Percentiles rank a stretch among this genome's conserved stretches.
Evolutionary conservation across 1,140 invertebrate genomes (phyloP).

Genomic region (Elymnias hypermnestra): DNA sequence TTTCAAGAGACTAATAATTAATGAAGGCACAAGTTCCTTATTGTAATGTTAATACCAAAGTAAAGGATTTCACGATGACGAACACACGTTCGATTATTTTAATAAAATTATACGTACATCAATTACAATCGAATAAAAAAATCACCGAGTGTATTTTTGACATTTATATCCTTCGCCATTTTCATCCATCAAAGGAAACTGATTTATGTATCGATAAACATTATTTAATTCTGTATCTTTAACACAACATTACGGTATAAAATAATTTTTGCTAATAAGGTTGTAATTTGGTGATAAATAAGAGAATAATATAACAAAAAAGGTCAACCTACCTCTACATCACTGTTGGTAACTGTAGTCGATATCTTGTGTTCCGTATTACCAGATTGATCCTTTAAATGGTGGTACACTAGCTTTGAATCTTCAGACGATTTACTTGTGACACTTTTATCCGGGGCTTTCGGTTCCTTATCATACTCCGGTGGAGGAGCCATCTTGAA

Average conservation of each 20-base stretch:
- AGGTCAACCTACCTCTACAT: conserved; percentile 56
- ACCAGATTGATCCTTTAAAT: conserved; percentile 50
- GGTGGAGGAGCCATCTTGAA: conserved; percentile 84
- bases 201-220: not conserved
- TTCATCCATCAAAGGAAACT: conserved; percentile 23
- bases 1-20: too few relatives aligned
- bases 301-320: conserved; percentile 13
- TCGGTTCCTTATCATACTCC: conserved; percentile 82
- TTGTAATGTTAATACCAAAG: too few relatives aligned
- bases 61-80: too few relatives aligned
- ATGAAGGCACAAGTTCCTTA: too few relatives aligned
- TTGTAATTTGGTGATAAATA: too few relatives aligned
- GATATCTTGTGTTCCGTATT: conserved; percentile 52
- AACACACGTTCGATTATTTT: too few relatives aligned
- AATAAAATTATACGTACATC: too few relatives aligned
- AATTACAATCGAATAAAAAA: too few relatives aligned
- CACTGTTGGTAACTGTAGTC: conserved; percentile 34
- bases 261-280: not conserved
- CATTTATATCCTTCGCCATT: conserved; percentile 52
- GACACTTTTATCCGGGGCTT: conserved; percentile 80
- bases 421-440: conserved; percentile 61
- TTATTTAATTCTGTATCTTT: too few relatives aligned
- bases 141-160: conserved; percentile 40
- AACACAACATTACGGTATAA: too few relatives aligned
- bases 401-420: conserved; percentile 50